These are phyloP conservation scores for Corythornis leucogaster DNA, from an alignment of 2,797 vertebrate species.

Conservation along the genomic window DNA sequence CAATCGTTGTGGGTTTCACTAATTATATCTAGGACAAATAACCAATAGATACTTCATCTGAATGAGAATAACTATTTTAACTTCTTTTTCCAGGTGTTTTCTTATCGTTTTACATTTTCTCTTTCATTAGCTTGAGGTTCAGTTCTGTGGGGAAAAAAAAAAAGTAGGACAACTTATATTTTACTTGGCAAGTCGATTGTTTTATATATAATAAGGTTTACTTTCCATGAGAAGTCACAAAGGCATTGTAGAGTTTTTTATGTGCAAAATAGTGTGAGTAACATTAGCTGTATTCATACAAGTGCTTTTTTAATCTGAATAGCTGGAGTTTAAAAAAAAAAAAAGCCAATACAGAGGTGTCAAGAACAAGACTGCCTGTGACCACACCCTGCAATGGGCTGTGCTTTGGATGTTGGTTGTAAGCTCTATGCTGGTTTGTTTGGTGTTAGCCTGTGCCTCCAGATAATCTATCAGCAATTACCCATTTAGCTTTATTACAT, in stretches of 20 bases:
- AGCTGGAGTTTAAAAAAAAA: not conserved
- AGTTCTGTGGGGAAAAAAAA: not conserved
- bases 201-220: not conserved
- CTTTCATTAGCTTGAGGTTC: not conserved
- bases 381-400: not conserved
- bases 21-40: slow-evolving; percentile 23
- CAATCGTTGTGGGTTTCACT: not conserved
- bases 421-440: not conserved
- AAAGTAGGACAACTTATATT: not conserved
- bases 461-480: slow-evolving; percentile 13
- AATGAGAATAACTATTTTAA: slow-evolving; percentile 3
- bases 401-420: not conserved
- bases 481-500: not conserved
- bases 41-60: not conserved
- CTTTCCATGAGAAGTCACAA: not conserved
- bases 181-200: not conserved
- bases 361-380: not conserved
- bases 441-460: not conserved
- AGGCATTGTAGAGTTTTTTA: not conserved
- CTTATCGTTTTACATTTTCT: not conserved
- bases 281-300: not conserved
- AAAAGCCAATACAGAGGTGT: not conserved
- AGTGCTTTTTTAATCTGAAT: not conserved
- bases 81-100: not conserved
- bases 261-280: not conserved